These are phyloP conservation scores for Steinernema scapterisci DNA, from an alignment of 2,888 invertebrate species.

Conservation along the genomic window DNA sequence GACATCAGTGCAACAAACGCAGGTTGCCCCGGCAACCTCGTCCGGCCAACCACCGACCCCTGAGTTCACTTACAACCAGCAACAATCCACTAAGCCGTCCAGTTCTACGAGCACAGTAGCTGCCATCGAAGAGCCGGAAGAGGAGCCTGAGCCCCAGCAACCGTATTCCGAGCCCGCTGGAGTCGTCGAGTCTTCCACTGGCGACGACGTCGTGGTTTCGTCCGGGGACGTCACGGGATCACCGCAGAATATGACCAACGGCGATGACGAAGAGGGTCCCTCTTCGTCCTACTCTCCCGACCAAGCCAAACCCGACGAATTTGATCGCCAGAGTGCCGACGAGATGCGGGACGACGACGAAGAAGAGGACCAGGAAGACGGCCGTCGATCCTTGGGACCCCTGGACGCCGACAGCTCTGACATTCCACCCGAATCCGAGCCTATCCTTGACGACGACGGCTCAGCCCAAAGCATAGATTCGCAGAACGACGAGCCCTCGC, in stretches of 20 bases:
- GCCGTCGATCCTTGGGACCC: not conserved
- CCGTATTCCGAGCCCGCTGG: constrained; percentile 9
- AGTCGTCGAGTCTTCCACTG: constrained; percentile 11
- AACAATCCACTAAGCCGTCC: constrained; percentile 10
- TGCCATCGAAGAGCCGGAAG: not conserved
- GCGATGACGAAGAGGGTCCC: constrained; percentile 33
- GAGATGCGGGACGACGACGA: constrained; percentile 35
- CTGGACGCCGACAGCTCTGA: constrained; percentile 10
- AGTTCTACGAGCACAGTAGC: not conserved
- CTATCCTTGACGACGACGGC: constrained; percentile 28
- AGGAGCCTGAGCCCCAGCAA: not conserved
- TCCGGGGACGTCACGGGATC: constrained; percentile 5
- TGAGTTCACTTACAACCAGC: not conserved
- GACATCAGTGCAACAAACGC: constrained; percentile 32
- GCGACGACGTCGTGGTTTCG: constrained; percentile 17
- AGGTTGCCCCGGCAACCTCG: constrained; percentile 24
- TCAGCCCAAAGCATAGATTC: constrained; percentile 27
- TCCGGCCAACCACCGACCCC: constrained; percentile 33
- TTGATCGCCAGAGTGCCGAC: constrained; percentile 20
- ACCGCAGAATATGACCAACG: not conserved
- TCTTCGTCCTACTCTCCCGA: constrained; percentile 5
- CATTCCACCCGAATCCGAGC: constrained; percentile 4
- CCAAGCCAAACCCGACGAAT: not conserved
- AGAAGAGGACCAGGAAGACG: not conserved
- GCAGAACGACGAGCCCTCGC: constrained; percentile 1